Base-by-base conservation (phyloP, 1,140 invertebrate genomes). In the Bombus soroeensis region DNA sequence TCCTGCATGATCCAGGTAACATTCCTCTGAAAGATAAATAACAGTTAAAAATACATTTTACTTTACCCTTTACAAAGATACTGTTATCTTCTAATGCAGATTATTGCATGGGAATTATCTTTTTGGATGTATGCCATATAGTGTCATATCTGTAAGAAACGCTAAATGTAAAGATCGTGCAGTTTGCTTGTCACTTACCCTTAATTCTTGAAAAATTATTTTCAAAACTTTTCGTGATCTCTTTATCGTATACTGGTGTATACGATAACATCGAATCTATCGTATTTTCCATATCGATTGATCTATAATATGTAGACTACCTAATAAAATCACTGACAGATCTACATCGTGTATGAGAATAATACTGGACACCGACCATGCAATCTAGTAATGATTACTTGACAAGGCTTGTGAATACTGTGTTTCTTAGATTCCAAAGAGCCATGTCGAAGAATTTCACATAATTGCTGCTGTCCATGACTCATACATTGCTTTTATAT, bases 1-100 rank as follows among this genome's bases (percentile, higher is more conserved):
- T 34, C 98, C 98, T 64, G 98, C 97, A 96, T 99, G 98, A 95
- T 99, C 99, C 89, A 99, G 95, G 95, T 99, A 99, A 82, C 96
- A 97, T 91, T 96, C 96, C 85, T 96, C 97, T 98, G 93, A 78
- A 96, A 91, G 75, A 76, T n/a, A 77, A 57, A 86, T 3, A 37
- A n/a, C 3, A 32, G 34, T 53, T 66, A 71, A n/a, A n/a, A 6
- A 53, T 53, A 53, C 18, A 8, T 53, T 53, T 18, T 22, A 22
- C 47, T 22, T 53, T 53, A 22, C 18, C 18, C 6, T 53, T 53
- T 22, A 22, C 6, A 22, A 53, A 22, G 25, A 66, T 34, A 18
- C 8, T 37, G 28, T 43, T 37, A 28, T 62, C 1, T 18, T 81
- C 12, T 3, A 34, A 66, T 66, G 15, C 32, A 28, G 32, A 32